Base-by-base conservation (phyloP, 2,113 vertebrate species). In the Percina caprodes region DNA sequence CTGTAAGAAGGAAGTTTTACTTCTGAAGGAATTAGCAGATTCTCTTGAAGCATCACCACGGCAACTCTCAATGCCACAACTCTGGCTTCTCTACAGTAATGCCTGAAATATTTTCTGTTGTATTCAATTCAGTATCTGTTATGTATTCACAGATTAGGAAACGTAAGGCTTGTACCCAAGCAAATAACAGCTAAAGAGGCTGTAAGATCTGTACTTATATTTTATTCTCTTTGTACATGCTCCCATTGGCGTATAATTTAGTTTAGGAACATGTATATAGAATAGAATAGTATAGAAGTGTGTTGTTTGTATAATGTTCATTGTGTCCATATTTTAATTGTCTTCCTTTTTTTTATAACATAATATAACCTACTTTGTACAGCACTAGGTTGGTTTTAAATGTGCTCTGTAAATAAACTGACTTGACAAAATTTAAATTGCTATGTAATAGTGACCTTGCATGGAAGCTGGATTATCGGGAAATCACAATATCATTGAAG, bases 41-140 rank as follows among this genome's bases (percentile, higher is more conserved):
- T 83, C 77, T 90, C 68, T 80, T 21, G 55, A 88, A 83, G 35
- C 76, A 70, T 85, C 65, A 72, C 70, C 81, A 46, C 48, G 49
- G 30, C 30, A 30, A 54, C 45, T 79, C 55, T 23, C 30, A 30
- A 3, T 30, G 30, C 30, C 30, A 4, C 24, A 39, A 42, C 54
- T 83, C 58, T 55, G 33, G 60, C 61, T 71, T 35, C 6, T 71
- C 79, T 42, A 42, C 62, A 67, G 62, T 68, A 68, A 79, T 45
- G 74, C 71, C 62, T 72, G 42, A 83, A 86, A 79, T 72, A 78
- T 24, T 46, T 70, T 67, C 46, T 60, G 51, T 60, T 56, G 26
- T 19, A 9, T 69, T 79, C 33, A 71, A 46, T 39, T 77, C 33
- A 62, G 10, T 18, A 13, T 45, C 33, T 23, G n/a, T 15, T 26